A percentile compares a stretch with the other conserved stretches of the same genome.
Conservation (phyloP, 2,888 invertebrate species). For the Xiphydria camelus region DNA sequence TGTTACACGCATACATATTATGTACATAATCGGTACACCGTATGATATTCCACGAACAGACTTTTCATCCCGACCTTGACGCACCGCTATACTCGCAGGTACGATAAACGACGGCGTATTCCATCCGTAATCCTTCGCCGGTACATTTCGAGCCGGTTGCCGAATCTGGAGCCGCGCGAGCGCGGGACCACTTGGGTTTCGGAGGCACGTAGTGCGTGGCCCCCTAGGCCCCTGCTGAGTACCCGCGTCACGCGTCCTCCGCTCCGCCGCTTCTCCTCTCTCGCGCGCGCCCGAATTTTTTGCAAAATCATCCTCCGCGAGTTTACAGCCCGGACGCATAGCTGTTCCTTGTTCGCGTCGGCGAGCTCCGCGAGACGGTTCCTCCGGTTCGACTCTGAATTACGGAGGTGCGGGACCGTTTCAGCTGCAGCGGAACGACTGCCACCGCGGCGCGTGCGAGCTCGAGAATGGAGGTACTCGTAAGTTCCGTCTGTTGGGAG, state of each 20-base stretch:
- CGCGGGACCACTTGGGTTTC: conserved; percentile 33
- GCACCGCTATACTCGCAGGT: conserved; percentile 10
- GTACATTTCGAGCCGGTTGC: neutral
- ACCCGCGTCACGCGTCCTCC: conserved; percentile 40
- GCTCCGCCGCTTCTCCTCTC: conserved; percentile 6
- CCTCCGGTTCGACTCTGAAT: neutral
- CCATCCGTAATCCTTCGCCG: conserved; percentile 1
- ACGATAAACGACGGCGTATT: conserved; percentile 7
- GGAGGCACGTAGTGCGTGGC: conserved; percentile 37
- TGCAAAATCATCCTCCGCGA: conserved; percentile 15
- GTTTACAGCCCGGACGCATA: conserved; percentile 17
- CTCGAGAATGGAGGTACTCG: no score
- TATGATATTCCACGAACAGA: conserved; percentile 6
- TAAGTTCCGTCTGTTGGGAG: no score
- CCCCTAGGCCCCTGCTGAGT: conserved; percentile 39
- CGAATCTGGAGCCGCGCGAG: no score
- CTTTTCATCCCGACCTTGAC: conserved; percentile 17
- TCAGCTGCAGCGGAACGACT: no score
- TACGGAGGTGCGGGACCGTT: neutral
- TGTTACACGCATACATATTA: no score
- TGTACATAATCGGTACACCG: no score
- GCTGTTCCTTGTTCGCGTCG: conserved; percentile 4
- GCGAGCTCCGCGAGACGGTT: neutral
- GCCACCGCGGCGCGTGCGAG: no score
- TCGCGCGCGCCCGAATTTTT: conserved; percentile 1